phyloP scores from a whole-genome alignment of 2,113 vertebrate genomes.

The Aplodontia rufa region DNA sequence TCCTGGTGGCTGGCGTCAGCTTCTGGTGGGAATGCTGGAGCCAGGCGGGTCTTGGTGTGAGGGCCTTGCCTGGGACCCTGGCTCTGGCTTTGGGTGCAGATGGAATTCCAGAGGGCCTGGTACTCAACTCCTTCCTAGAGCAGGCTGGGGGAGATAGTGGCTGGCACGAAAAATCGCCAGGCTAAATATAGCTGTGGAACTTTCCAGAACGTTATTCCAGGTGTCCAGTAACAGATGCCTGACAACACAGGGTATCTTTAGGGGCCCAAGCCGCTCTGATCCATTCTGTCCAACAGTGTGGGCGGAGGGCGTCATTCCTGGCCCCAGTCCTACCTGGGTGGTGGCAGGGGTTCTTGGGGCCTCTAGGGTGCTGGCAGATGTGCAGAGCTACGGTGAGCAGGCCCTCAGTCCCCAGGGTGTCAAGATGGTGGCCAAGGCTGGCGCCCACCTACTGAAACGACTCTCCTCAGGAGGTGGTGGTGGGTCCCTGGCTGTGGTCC shows the following conservation, averaged over 20 bases:
- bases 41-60: neutral
- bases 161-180: conserved; percentile 44
- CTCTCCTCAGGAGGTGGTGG: neutral
- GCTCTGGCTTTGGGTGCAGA: neutral
- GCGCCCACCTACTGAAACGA: too few species aligned
- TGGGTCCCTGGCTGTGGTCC: accelerated
- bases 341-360: neutral
- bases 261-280: neutral
- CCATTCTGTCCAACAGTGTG: neutral
- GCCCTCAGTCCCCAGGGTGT: neutral
- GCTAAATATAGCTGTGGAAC: conserved; percentile 76
- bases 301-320: neutral
- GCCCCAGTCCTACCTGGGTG: neutral
- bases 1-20: too few species aligned
- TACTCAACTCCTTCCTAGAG: neutral
- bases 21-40: neutral
- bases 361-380: neutral
- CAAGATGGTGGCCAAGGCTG: neutral
- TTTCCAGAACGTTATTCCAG: conserved; percentile 75
- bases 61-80: neutral
- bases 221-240: conserved; percentile 58
- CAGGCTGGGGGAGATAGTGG: neutral
- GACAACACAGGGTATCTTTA: neutral
- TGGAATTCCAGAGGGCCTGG: neutral
- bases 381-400: accelerated